phyloP scores from a whole-genome alignment of 2,113 vertebrate species.

The Irena cyanogastra region DNA sequence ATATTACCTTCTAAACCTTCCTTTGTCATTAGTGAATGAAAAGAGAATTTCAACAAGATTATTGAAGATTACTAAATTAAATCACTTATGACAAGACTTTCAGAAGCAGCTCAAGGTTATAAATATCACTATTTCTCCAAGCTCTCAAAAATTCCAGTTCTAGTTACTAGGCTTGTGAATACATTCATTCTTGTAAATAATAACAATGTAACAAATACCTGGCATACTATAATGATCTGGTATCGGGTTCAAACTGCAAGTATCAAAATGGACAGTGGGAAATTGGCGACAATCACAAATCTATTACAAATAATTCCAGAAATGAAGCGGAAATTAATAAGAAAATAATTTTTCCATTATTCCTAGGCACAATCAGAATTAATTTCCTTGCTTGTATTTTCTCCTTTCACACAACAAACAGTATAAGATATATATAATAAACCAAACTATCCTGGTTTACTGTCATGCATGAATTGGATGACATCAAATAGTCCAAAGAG shows the following conservation, averaged over 20 bases:
- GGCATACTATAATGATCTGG: background rate
- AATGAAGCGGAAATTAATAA: background rate
- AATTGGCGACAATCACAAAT: background rate
- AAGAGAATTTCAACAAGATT: background rate
- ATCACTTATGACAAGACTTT: background rate
- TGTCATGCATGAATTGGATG: background rate
- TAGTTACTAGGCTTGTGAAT: background rate
- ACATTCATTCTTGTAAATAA: background rate
- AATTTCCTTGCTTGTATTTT: background rate
- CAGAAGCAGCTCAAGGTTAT: background rate
- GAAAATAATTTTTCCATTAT: background rate
- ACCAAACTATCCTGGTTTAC: background rate
- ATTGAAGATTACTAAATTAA: background rate
- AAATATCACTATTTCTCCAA: background rate
- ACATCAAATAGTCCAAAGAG: background rate
- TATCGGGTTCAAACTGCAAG: background rate
- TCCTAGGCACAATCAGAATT: background rate
- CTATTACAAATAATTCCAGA: background rate
- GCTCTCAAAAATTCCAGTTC: background rate
- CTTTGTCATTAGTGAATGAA: background rate
- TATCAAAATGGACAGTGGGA: background rate
- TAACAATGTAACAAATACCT: background rate
- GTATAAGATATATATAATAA: background rate
- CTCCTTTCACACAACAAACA: background rate
- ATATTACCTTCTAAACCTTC: background rate